Evolutionary conservation across 2,113 vertebrate genomes (phyloP).

Genomic region (Plectropomus leopardus): DNA sequence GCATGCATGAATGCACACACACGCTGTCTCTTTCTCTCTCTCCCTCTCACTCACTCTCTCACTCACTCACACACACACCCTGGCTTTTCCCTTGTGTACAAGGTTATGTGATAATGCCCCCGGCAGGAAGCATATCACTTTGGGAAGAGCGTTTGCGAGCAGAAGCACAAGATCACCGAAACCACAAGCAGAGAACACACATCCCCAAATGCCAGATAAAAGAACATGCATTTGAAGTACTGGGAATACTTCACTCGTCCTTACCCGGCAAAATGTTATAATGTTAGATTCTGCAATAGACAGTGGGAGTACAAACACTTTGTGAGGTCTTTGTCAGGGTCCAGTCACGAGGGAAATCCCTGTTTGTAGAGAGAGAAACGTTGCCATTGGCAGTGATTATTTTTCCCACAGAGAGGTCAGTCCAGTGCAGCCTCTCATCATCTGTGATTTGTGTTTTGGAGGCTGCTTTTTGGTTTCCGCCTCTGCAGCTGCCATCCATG

Average conservation of each 20-base stretch:
- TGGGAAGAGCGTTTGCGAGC: not conserved
- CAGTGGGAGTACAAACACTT: not conserved
- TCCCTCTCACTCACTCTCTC: slow-evolving; percentile 9
- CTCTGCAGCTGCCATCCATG: slow-evolving; percentile 18
- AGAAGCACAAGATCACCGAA: slow-evolving; percentile 4
- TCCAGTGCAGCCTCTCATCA: slow-evolving; percentile 13
- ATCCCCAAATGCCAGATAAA: not conserved
- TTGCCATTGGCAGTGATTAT: slow-evolving; percentile 11
- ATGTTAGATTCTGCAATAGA: not conserved
- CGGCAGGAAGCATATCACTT: slow-evolving; percentile 34
- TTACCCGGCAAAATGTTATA: not conserved
- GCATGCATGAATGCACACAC: slow-evolving; percentile 23
- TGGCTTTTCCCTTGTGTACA: slow-evolving; percentile 18
- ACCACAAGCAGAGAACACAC: slow-evolving; percentile 2
- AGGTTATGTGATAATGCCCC: slow-evolving; percentile 46
- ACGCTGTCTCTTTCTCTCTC: not conserved
- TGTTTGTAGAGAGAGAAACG: slow-evolving; percentile 4
- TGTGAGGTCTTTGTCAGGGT: slow-evolving; percentile 2
- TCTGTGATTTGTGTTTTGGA: slow-evolving; percentile 19
- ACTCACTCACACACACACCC: not conserved
- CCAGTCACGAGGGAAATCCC: slow-evolving; percentile 1
- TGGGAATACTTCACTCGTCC: not conserved
- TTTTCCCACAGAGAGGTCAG: slow-evolving; percentile 28
- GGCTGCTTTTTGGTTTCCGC: slow-evolving; percentile 4
- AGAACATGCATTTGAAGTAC: not conserved